Percentiles rank a stretch among this genome's conserved stretches.
Evolutionary conservation across 2,113 vertebrate genomes (phyloP).

Genomic region (Odocoileus hemionus): DNA sequence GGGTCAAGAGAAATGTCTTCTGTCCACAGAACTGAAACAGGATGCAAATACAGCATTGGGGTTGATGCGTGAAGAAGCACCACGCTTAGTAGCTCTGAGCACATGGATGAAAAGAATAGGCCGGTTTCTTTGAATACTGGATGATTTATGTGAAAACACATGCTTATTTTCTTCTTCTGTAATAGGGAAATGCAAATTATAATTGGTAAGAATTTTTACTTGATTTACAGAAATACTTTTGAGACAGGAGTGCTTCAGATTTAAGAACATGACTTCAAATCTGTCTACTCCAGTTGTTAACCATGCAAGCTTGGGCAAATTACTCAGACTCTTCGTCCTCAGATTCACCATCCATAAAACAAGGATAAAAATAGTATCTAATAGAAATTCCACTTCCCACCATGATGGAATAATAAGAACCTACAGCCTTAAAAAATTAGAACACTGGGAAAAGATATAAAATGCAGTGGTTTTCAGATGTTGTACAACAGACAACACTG

Average conservation of each 20-base stretch:
- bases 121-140: neutral
- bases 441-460: neutral
- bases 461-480: neutral
- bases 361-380: neutral
- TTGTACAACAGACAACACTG: neutral
- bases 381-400: neutral
- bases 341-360: neutral
- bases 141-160: neutral
- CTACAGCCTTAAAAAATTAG: neutral
- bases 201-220: conserved; percentile 11
- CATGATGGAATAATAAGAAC: neutral
- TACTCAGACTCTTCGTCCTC: neutral
- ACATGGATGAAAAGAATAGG: neutral
- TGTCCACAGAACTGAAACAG: conserved; percentile 1
- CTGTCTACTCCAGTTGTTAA: neutral
- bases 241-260: neutral
- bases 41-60: neutral
- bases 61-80: neutral
- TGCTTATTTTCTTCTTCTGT: neutral
- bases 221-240: conserved; percentile 21
- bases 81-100: neutral
- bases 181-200: conserved; percentile 5
- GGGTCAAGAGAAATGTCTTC: conserved; percentile 34
- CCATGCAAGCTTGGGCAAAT: neutral
- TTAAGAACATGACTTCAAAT: neutral